Evolutionary conservation across 2,113 vertebrate species (phyloP), one percentile per base, ranked within the genome.

Genomic region (Pluvialis apricaria): DNA sequence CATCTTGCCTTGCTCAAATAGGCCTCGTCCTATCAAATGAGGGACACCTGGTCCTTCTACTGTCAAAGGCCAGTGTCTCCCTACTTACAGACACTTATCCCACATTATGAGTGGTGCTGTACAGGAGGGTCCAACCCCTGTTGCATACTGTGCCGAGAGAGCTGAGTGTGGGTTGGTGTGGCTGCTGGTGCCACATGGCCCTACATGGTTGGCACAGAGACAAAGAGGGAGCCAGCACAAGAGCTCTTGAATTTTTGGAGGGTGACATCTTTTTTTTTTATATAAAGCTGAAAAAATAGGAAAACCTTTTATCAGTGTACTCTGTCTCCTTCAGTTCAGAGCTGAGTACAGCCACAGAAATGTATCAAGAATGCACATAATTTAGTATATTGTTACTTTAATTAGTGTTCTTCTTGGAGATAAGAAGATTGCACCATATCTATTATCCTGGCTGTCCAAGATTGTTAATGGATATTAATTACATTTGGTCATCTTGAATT

Each of bases 171-270:
- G 13, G 11, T 32, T 65, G 15, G 3, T 29, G 45, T 45, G 18
- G 38, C 51, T n/a, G 26, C 34, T 44, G 19, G 6, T 34, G 60
- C 42, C 3, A 0, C 17, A 11, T 6, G 32, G 22, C 51, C 34
- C 10, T 15, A 9, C 0, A 0, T 8, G 58, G 8, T 4, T 55
- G 24, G 15, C 40, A 65, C 25, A 47, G 45, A 25, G n/a, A 69
- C 19, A 28, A 29, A 24, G 24, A 76, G 9, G 13, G 22, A 40
- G 32, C 32, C 29, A 68, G 40, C 45, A 26, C 9, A 6, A 71
- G 36, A 38, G 32, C 25, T 19, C 13, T 65, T 65, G 17, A 51
- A 32, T 18, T 57, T 57, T 19, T 42, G 17, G 1, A 11, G 13
- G 8, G 28, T 20, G 5, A 31, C 42, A 38, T 17, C 28, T 54